Conservation (phyloP, 1,140 invertebrate species). For the Cotesia vestalis region DNA sequence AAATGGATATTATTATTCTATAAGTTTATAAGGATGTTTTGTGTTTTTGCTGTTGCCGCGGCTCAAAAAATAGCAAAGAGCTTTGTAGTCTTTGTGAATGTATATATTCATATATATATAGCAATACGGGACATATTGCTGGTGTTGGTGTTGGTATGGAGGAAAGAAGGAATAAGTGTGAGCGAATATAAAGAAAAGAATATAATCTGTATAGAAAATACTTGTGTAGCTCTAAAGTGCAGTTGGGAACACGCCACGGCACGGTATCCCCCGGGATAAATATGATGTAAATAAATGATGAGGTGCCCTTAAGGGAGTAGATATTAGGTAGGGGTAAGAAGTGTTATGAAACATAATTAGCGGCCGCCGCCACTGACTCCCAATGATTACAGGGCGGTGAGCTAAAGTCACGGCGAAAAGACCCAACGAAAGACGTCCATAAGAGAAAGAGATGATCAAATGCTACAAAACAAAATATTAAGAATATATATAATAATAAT, state of each 20-base stretch:
- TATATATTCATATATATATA: too few relatives aligned
- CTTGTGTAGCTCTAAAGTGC: conserved; percentile 4
- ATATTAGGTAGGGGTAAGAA: conserved; percentile 63
- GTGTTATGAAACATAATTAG: conserved; percentile 67
- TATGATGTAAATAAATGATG: conserved; percentile 66
- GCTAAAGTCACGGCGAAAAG: conserved; percentile 54
- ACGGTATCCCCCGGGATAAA: conserved; percentile 55
- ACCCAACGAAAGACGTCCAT: conserved; percentile 40
- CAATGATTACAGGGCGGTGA: conserved; percentile 66
- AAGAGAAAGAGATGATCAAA: conserved; percentile 16
- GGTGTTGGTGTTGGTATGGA: too few relatives aligned
- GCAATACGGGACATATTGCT: too few relatives aligned
- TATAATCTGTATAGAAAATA: conserved; percentile 8
- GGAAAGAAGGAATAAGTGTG: too few relatives aligned
- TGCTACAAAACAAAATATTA: conserved; percentile 8
- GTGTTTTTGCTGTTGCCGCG: neutral
- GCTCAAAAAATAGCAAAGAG: neutral
- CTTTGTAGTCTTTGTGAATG: neutral
- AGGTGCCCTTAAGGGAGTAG: conserved; percentile 63
- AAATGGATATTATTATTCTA: neutral
- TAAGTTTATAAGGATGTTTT: conserved; percentile 1
- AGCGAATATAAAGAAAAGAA: conserved; percentile 6
- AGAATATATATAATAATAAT: too few relatives aligned
- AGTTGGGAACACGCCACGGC: conserved; percentile 26
- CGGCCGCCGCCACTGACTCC: conserved; percentile 65